Percentiles rank a stretch among this genome's conserved stretches.
Conservation (phyloP, 2,113 vertebrate species). For the Archilochus colubris region DNA sequence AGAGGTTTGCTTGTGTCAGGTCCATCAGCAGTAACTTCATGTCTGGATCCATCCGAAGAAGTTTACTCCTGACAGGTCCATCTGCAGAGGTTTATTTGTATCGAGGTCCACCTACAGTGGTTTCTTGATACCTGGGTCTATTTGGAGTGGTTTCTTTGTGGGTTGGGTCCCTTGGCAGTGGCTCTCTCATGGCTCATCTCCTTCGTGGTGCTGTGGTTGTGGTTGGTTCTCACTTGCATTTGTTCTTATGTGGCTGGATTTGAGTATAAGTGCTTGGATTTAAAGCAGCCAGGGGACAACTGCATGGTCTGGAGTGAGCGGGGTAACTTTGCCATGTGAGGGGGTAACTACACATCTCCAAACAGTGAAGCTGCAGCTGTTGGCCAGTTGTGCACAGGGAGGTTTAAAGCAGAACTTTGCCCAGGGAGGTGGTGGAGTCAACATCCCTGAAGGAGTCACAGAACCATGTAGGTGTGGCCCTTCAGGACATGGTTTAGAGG, state of each 20-base stretch:
- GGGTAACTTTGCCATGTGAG: not conserved
- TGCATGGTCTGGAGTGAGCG: not conserved
- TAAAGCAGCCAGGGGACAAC: not conserved
- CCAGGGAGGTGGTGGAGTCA: too few relatives aligned
- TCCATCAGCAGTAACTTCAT: not conserved
- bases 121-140: not conserved
- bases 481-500: too few relatives aligned
- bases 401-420: not conserved
- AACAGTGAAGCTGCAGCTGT: not conserved
- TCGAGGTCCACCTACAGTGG: too few relatives aligned
- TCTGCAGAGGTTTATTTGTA: not conserved
- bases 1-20: not conserved
- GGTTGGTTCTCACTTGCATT: not conserved
- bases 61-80: not conserved
- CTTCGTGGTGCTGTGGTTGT: not conserved
- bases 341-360: not conserved
- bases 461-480: too few relatives aligned
- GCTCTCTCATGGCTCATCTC: not conserved
- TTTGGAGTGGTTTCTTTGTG: not conserved
- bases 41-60: not conserved
- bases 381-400: not conserved
- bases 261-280: not conserved
- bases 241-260: not conserved
- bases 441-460: too few relatives aligned
- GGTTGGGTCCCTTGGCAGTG: not conserved